A percentile compares a stretch with the other conserved stretches of the same genome.
Conservation (phyloP, 2,797 vertebrate genomes). For the Acanthiza pusilla region DNA sequence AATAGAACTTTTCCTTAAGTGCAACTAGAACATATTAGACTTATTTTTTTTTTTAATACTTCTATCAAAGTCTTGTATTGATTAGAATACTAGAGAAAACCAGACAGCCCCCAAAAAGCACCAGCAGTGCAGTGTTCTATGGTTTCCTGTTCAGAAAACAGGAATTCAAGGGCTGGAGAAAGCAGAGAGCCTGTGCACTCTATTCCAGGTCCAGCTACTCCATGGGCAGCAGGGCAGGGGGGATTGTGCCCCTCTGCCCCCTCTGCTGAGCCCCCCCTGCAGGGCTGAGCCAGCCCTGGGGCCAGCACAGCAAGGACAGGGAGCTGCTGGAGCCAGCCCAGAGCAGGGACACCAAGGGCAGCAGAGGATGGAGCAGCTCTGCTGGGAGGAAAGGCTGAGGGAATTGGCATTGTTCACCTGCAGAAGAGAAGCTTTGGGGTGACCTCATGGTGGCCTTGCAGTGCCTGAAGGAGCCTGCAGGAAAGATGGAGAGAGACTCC, state of each 20-base stretch:
- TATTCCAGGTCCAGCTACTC: background rate
- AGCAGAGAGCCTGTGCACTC: background rate
- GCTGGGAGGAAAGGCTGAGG: background rate
- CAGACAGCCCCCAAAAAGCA: background rate
- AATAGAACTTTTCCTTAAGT: background rate
- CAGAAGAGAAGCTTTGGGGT: background rate
- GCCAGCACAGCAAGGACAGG: background rate
- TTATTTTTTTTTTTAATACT: background rate
- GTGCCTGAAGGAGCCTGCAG: background rate
- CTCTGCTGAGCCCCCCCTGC: background rate
- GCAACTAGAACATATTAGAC: background rate
- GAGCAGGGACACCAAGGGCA: background rate
- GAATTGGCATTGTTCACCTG: background rate
- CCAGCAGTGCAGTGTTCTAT: background rate
- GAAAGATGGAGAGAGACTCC: background rate
- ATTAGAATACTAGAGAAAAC: background rate
- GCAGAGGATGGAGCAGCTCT: background rate
- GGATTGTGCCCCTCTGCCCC: accelerated
- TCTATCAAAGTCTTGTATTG: background rate
- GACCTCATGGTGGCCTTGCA: background rate
- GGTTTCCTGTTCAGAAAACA: background rate
- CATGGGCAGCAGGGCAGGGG: background rate
- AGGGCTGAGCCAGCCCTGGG: background rate
- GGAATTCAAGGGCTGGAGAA: background rate
- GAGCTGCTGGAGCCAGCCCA: background rate